These are phyloP conservation scores for Triplophysa yarkandensis DNA, from an alignment of 2,797 vertebrate genomes.

Conservation along the genomic window DNA sequence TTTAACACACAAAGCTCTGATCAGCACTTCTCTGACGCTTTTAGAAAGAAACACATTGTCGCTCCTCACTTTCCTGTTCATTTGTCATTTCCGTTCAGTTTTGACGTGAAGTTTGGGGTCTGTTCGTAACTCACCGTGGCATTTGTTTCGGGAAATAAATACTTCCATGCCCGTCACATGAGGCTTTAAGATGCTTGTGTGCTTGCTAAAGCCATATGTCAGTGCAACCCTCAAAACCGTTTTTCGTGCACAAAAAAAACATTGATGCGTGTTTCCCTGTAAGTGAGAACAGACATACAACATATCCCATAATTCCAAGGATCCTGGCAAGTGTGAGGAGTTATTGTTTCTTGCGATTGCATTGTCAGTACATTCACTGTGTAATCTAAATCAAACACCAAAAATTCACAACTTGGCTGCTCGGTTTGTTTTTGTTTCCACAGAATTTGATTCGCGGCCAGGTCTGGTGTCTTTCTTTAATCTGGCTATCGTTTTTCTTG, in stretches of 20 bases:
- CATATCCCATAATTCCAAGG: slow-evolving; percentile 38
- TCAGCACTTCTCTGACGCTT: slow-evolving; percentile 28
- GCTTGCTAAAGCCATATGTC: slow-evolving; percentile 50
- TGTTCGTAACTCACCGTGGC: slow-evolving; percentile 51
- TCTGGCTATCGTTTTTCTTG: slow-evolving; percentile 31
- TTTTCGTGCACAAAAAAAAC: slow-evolving; percentile 23
- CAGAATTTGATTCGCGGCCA: slow-evolving; percentile 28
- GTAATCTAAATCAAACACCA: slow-evolving; percentile 27
- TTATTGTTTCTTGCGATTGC: slow-evolving; percentile 25
- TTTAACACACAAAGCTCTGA: slow-evolving; percentile 44
- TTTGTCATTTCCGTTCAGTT: slow-evolving; percentile 36
- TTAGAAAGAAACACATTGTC: slow-evolving; percentile 8
- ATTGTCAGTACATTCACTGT: slow-evolving; percentile 30
- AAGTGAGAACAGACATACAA: slow-evolving; percentile 51
- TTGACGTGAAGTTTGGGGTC: slow-evolving; percentile 33
- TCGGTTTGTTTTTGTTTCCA: slow-evolving; percentile 37
- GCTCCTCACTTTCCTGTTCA: not conserved
- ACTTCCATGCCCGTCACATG: slow-evolving; percentile 22
- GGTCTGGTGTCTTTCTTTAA: slow-evolving; percentile 49
- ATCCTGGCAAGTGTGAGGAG: slow-evolving; percentile 28
- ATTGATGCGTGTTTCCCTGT: slow-evolving; percentile 12
- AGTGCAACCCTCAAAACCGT: slow-evolving; percentile 22
- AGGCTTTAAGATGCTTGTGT: slow-evolving; percentile 43
- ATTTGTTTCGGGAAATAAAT: slow-evolving; percentile 36
- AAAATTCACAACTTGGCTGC: slow-evolving; percentile 30